A percentile compares a stretch with the other conserved stretches of the same genome.
Evolutionary conservation across 2,888 invertebrate species (phyloP).

Genomic region (Ligdia adustata): DNA sequence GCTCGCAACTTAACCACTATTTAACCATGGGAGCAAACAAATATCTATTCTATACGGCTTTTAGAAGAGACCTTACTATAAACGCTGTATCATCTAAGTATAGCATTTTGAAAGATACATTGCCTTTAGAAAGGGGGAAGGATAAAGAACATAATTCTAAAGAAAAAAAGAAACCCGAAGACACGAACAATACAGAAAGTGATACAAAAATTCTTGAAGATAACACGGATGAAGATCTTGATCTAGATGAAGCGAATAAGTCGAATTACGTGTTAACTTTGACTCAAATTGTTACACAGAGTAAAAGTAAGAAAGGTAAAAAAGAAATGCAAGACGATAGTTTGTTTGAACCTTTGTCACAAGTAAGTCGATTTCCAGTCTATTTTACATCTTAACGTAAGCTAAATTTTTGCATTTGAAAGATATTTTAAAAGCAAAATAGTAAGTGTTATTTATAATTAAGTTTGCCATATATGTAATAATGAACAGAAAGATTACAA

Average conservation of each 20-base stretch:
- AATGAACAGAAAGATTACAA: too few species aligned
- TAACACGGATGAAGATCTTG: constrained; percentile 48
- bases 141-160: constrained; percentile 21
- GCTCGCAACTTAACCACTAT: constrained; percentile 90
- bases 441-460: too few species aligned
- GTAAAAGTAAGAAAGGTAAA: constrained; percentile 37
- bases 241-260: constrained; percentile 77
- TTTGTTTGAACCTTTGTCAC: constrained; percentile 86
- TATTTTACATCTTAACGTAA: too few species aligned
- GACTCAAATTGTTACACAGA: constrained; percentile 77
- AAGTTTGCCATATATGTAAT: too few species aligned
- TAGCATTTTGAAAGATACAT: constrained; percentile 54
- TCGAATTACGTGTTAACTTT: constrained; percentile 89
- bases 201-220: constrained; percentile 31
- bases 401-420: too few species aligned
- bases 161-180: constrained; percentile 23
- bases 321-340: constrained; percentile 53
- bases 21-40: constrained; percentile 86
- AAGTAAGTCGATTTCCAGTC: constrained; percentile 79
- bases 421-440: too few species aligned
- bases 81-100: constrained; percentile 82
- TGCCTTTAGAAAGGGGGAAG: constrained; percentile 39
- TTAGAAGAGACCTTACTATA: constrained; percentile 83
- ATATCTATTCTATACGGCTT: constrained; percentile 85
- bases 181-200: constrained; percentile 21